Evolutionary conservation across 2,888 invertebrate genomes (phyloP), one percentile per base, ranked within the genome.

Genomic region (Dichetophora obliterata): DNA sequence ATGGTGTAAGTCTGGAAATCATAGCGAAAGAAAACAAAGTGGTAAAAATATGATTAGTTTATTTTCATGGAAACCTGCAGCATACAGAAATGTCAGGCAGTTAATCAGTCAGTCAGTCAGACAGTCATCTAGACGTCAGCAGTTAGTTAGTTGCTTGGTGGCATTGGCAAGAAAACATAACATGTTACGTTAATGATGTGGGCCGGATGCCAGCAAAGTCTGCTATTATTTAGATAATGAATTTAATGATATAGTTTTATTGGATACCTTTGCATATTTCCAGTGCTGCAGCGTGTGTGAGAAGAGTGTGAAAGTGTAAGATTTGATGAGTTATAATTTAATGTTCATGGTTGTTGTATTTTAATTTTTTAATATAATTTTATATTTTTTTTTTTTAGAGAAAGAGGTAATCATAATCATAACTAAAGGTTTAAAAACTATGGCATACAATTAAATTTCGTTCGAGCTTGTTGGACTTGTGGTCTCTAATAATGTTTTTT

Each of bases 1-100:
- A 95, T 94, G 86, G 96, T 96, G 92, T 96, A 96, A 82, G 94
- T 95, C 96, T 96, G 95, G 90, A 91, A 91, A 78, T 82, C 77
- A 79, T 70, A 66, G 75, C 27, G 37, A 59, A 77, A 22, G 27
- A 70, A 72, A 48, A 65, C 50, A 65, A 78, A 57, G 65, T 11
- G 22, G 19, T 34, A 52, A 59, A 34, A 37, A 43, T 8, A 43
- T 5, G 66, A 52, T 43, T 54, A 54, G n/a, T 59, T 71, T 5
- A 68, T 59, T 14, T 22, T 34, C 22, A 22, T 8, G 9, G 8
- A n/a, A 71, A 71, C 19, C 50, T 37, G 59, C 65, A 52, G 59
- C 27, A 63, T n/a, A 3, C 63, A 43, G 43, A 2, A 43, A 43
- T 43, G 59, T 59, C 59, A 59, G 59, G 22, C 14, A 59, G 59